Evolutionary conservation across 2,797 vertebrate genomes (phyloP).

Genomic region (Bovichtus diacanthus): DNA sequence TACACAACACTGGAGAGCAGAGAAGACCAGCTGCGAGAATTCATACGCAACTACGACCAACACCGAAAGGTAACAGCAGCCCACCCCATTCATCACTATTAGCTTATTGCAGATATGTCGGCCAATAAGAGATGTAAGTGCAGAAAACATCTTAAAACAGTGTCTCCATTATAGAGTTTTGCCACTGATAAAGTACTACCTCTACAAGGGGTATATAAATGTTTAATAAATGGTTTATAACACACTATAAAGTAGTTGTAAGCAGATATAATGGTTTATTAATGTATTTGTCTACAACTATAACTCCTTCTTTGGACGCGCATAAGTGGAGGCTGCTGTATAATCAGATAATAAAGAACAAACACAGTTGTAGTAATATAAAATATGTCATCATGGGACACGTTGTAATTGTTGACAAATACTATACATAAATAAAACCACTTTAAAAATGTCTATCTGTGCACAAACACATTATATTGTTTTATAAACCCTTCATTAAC

Average conservation of each 20-base stretch:
- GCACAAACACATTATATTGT: not conserved
- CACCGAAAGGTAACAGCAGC: slow-evolving; percentile 90
- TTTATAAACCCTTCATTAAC: not conserved
- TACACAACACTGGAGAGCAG: slow-evolving; percentile 96
- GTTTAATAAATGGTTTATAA: not conserved
- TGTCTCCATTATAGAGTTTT: not conserved
- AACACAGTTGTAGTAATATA: not conserved
- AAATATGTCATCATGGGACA: not conserved
- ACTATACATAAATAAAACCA: not conserved
- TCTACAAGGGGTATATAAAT: not conserved
- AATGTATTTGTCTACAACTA: not conserved
- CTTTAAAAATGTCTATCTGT: not conserved
- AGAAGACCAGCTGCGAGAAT: slow-evolving; percentile 94
- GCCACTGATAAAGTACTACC: not conserved
- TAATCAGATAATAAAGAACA: not conserved
- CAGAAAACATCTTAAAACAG: not conserved
- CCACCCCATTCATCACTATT: not conserved
- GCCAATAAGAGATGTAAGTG: not conserved
- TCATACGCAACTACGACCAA: slow-evolving; percentile 98
- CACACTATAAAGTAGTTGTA: not conserved
- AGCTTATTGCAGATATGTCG: not conserved
- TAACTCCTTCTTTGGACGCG: not conserved
- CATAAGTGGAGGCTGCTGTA: not conserved
- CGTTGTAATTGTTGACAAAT: not conserved
- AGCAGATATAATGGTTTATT: not conserved